phyloP scores from a whole-genome alignment of 1,140 invertebrate species.

The Charaxes varanes region DNA sequence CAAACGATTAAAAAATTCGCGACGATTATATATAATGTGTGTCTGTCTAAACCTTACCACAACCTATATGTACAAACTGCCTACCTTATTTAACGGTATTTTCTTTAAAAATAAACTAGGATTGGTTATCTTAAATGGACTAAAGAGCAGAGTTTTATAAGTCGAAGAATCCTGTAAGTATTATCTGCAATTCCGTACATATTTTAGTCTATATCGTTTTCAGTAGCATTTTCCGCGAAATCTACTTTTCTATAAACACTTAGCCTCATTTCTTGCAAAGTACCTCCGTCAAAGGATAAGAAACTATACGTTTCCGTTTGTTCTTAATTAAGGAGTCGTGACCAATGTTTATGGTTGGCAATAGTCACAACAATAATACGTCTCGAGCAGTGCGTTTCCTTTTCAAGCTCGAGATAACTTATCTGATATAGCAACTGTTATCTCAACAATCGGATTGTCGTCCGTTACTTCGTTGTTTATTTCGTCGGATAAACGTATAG shows the following conservation, averaged over 20 bases:
- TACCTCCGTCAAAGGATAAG: slow-evolving; percentile 11
- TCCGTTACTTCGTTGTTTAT: slow-evolving; percentile 10
- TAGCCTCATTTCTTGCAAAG: background rate
- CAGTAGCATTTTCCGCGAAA: background rate
- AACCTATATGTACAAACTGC: no score
- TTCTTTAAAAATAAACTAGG: no score
- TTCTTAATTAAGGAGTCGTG: slow-evolving; percentile 55
- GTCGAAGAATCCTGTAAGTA: no score
- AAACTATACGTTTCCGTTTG: slow-evolving; percentile 38
- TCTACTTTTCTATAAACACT: background rate
- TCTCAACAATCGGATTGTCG: slow-evolving; percentile 27
- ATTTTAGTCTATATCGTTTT: no score
- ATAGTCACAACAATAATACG: slow-evolving; percentile 65
- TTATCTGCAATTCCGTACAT: no score
- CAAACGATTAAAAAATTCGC: no score
- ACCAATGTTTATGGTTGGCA: slow-evolving; percentile 52
- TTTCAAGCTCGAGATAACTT: slow-evolving; percentile 43
- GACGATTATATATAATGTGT: no score
- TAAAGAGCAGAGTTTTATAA: no score
- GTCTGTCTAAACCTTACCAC: no score
- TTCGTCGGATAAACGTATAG: slow-evolving; percentile 10
- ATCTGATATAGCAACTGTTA: slow-evolving; percentile 51
- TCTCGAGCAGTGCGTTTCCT: slow-evolving; percentile 48
- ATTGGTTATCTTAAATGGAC: no score
- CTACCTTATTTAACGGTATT: no score